Base-by-base conservation (phyloP, 2,797 vertebrate species). In the Phrynocephalus forsythii region DNA sequence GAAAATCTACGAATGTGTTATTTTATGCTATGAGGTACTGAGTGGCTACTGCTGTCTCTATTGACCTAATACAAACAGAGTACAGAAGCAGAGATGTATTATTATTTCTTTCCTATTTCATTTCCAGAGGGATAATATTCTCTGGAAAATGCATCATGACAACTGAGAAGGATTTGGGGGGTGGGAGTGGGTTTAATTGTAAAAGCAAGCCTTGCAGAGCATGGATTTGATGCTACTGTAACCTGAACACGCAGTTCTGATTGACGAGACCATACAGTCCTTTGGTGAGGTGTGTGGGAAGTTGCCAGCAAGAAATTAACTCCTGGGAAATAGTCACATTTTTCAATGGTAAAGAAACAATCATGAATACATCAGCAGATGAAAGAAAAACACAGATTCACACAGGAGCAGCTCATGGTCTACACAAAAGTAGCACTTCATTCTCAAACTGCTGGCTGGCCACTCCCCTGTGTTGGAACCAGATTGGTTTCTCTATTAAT, bases 361-460 rank as follows among this genome's bases (percentile, higher is more conserved):
- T 87, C 91, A 91, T 91, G 91, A 94, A 66, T 50, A 18, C 4
- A 22, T 52, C 16, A 63, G 20, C 52, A 79, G 68, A 83, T 92
- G 90, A 92, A 87, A 68, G 50, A 20, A 78, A 75, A n/a, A 50
- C 63, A 75, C 89, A 8, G 77, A 78, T 63, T 63, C 4, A 63
- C 60, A 18, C 60, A 63, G 60, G 60, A 63, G 60, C 60, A 63
- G 60, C 20, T 63, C 60, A 63, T 63, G 60, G 16, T 63, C 60
- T 63, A 18, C 16, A 18, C 60, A 18, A 63, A 63, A 18, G 60
- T 63, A 18, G 13, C 18, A 16, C 18, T 18, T 63, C 60, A 20
- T 18, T 20, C 18, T 18, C 60, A 63, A 63, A 63, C 60, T 63
- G 60, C 5, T 20, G 60, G 60, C 18, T 20, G 60, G 18, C 15